Percentiles rank a stretch among this genome's conserved stretches.
Conservation (phyloP, 2,888 invertebrate genomes). For the Campoplex nolae region DNA sequence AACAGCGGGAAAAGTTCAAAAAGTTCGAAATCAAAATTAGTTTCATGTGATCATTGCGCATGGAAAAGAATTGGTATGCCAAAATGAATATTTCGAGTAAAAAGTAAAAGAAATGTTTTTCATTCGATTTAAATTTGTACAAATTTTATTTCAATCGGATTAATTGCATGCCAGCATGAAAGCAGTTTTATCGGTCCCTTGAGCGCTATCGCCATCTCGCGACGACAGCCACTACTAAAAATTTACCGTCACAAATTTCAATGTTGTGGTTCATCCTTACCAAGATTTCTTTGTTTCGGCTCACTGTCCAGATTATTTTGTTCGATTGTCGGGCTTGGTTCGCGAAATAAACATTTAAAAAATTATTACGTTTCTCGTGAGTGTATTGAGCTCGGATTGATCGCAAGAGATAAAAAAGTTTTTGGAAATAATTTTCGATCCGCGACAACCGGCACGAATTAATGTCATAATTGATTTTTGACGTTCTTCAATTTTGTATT, state of each 20-base stretch:
- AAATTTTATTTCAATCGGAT: neutral
- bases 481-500: neutral
- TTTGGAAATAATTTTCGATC: neutral
- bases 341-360: constrained; percentile 38
- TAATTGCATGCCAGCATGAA: neutral
- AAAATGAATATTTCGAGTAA: neutral
- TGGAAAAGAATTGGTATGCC: neutral
- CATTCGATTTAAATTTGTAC: neutral
- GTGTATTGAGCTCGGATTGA: neutral
- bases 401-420: neutral
- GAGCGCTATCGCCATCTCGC: neutral
- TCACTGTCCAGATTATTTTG: neutral
- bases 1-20: neutral
- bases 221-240: neutral
- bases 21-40: neutral
- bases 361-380: constrained; percentile 2
- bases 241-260: neutral
- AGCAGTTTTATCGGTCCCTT: neutral
- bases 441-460: neutral
- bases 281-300: neutral
- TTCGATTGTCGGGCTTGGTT: constrained; percentile 34
- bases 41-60: neutral
- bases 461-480: neutral
- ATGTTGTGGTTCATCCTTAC: neutral
- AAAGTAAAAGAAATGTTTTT: neutral